Evolutionary conservation across 2,113 vertebrate species (phyloP), one percentile per base, ranked within the genome.

Genomic region (Alaudala cheleensis): DNA sequence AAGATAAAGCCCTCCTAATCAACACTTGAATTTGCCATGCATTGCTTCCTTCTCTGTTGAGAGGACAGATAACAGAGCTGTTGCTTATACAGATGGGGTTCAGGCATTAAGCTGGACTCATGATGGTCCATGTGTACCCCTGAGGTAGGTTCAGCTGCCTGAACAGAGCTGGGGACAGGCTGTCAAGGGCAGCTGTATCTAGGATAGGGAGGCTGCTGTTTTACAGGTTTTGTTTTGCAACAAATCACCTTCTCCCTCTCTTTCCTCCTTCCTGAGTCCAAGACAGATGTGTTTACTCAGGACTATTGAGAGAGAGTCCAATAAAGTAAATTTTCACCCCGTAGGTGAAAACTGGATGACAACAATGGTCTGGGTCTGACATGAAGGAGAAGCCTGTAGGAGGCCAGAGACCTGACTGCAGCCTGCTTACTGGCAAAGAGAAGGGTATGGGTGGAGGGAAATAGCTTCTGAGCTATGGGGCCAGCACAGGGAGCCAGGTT

Each of bases 351-450:
- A 53, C 21, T 53, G 69, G 87, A 53, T 77, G 42, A 49, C 60
- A 95, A 4, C 49, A 69, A 18, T 61, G 70, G n/a, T 72, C 76
- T 53, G 87, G 50, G 14, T 88, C 23, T 34, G 66, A 88, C 26
- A 65, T 39, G 19, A 94, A 97, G n/a, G 14, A 15, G 12, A 86
- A 71, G 13, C 61, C 70, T 72, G 54, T 39, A 15, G 23, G 71
- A 31, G 12, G 58, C 28, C 82, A 86, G 42, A 96, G 70, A n/a
- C 67, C 62, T 76, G 91, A 77, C 13, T 94, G 67, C 20, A 91
- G 85, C 34, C 88, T 96, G 57, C 87, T 89, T 77, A 83, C 83
- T 28, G 84, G 64, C n/a, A 82, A 94, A 71, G 39, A 66, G 14
- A 33, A 18, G 58, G 70, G 94, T 28, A 72, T 29, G 2, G 54